phyloP scores from a whole-genome alignment of 2,888 invertebrate genomes.

The Tetranychus truncatus region DNA sequence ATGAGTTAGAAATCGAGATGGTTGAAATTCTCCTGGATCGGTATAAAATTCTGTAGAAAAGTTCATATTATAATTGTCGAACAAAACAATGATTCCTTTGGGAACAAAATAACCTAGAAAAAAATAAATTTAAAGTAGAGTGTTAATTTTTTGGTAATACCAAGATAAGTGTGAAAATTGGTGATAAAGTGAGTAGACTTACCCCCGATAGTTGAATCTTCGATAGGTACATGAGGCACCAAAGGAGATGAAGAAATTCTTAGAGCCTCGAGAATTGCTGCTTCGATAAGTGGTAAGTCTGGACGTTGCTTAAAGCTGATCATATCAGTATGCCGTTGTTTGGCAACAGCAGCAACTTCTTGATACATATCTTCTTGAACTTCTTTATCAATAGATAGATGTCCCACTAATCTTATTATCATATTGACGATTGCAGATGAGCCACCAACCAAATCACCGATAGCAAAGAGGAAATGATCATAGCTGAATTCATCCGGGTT shows the following conservation, averaged over 20 bases:
- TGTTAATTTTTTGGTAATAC: background rate
- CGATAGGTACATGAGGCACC: conserved; percentile 68
- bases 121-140: background rate
- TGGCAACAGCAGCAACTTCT: background rate
- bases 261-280: conserved; percentile 57
- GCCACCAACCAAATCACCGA: conserved; percentile 57
- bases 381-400: conserved; percentile 45
- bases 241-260: conserved; percentile 66
- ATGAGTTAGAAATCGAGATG: conserved; percentile 49
- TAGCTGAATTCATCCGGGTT: conserved; percentile 14
- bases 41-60: conserved; percentile 53
- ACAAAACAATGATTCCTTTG: conserved; percentile 58
- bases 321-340: conserved; percentile 30
- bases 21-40: conserved; percentile 50
- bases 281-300: conserved; percentile 57
- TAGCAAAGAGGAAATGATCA: conserved; percentile 23
- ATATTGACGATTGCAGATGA: conserved; percentile 71
- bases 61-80: conserved; percentile 65
- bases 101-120: conserved; percentile 46
- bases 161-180: background rate
- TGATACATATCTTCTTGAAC: conserved; percentile 35
- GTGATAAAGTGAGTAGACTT: conserved; percentile 25
- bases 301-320: conserved; percentile 43
- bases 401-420: conserved; percentile 45
- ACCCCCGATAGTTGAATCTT: conserved; percentile 51